Conservation (phyloP, 2,113 vertebrate species). For the Zingel zingel region DNA sequence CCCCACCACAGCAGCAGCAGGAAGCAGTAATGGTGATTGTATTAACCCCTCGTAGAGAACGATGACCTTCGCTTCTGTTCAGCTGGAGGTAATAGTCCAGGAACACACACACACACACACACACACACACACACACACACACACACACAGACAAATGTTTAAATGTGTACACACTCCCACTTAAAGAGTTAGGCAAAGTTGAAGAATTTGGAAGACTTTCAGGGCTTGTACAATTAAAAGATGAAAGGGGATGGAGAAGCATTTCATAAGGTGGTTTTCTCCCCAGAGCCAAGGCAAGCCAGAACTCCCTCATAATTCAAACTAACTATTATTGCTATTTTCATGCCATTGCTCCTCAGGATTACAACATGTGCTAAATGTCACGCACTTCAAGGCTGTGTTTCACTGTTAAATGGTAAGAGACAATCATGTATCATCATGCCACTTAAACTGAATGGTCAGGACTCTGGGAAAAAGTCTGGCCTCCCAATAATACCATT, state of each 20-base stretch:
- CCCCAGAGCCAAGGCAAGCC: not conserved
- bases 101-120: conserved; percentile 43
- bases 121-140: conserved; percentile 16
- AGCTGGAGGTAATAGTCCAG: conserved; percentile 82
- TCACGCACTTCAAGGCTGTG: not conserved
- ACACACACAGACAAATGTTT: conserved; percentile 8
- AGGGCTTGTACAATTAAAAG: not conserved
- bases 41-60: conserved; percentile 87
- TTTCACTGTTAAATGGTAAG: not conserved
- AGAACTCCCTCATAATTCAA: not conserved
- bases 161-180: conserved; percentile 6
- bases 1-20: conserved; percentile 85
- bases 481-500: not conserved
- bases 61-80: conserved; percentile 85
- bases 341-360: no score
- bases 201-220: not conserved
- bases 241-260: not conserved
- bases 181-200: not conserved
- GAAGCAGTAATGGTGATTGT: conserved; percentile 92
- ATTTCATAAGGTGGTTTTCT: not conserved
- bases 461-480: not conserved
- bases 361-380: not conserved
- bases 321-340: not conserved
- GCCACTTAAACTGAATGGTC: not conserved
- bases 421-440: not conserved